Conservation (phyloP, 2,888 invertebrate genomes). For the Epinotia bilunana region DNA sequence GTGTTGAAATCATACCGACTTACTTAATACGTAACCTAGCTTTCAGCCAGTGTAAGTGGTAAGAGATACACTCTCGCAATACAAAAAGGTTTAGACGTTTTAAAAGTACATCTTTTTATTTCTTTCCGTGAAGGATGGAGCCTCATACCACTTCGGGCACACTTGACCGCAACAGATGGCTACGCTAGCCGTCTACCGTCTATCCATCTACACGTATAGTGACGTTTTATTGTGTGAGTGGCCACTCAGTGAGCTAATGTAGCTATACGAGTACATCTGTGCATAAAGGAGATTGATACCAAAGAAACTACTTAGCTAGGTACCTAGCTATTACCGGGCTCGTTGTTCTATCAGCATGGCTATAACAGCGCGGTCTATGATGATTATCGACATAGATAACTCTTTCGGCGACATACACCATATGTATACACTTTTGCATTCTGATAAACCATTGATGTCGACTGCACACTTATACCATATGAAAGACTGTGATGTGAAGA, state of each 20-base stretch:
- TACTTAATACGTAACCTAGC: neutral
- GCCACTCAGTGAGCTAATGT: neutral
- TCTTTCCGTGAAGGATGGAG: conserved; percentile 68
- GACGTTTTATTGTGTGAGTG: conserved; percentile 29
- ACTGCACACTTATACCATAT: too few relatives aligned
- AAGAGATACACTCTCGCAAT: neutral
- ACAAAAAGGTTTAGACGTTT: conserved; percentile 31
- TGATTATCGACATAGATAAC: too few relatives aligned
- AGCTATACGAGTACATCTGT: conserved; percentile 10
- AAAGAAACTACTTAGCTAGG: neutral
- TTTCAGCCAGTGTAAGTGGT: conserved; percentile 13
- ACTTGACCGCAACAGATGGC: conserved; percentile 80
- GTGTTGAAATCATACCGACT: neutral
- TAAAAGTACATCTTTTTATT: conserved; percentile 62
- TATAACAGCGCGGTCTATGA: too few relatives aligned
- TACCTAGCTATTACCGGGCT: neutral
- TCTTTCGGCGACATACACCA: too few relatives aligned
- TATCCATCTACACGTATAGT: conserved; percentile 52
- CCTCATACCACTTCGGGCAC: conserved; percentile 66
- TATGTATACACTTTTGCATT: too few relatives aligned
- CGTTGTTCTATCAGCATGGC: too few relatives aligned
- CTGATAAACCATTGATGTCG: too few relatives aligned
- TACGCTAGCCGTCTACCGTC: conserved; percentile 59
- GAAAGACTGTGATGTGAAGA: too few relatives aligned
- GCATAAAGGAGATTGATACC: neutral